These are phyloP conservation scores for Drosophila flavopinicola DNA, from an alignment of 2,888 invertebrate species.

Conservation along the genomic window DNA sequence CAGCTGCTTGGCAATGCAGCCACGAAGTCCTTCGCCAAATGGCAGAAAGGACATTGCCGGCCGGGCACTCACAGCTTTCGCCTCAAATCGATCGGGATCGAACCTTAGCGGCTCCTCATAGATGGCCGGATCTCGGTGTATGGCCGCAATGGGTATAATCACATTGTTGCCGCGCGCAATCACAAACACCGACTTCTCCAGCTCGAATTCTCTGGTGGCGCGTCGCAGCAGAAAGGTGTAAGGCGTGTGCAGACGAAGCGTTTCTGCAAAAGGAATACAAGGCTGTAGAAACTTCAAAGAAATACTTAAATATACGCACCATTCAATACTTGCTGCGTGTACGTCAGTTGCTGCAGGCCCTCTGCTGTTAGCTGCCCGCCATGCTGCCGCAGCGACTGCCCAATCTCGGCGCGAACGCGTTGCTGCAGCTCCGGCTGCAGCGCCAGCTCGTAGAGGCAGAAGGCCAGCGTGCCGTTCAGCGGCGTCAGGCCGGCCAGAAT, in stretches of 20 bases:
- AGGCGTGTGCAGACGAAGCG: constrained; percentile 85
- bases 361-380: constrained; percentile 66
- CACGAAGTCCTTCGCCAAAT: constrained; percentile 79
- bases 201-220: constrained; percentile 74
- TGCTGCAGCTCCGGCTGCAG: constrained; percentile 75
- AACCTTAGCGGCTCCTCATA: constrained; percentile 87
- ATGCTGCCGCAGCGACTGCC: constrained; percentile 49
- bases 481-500: constrained; percentile 87
- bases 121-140: constrained; percentile 86
- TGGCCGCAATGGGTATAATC: constrained; percentile 83
- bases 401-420: constrained; percentile 70
- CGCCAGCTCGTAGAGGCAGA: constrained; percentile 83
- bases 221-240: constrained; percentile 78
- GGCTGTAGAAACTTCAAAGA: neutral
- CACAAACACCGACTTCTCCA: constrained; percentile 77
- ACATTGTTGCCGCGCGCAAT: constrained; percentile 73
- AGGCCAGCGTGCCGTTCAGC: constrained; percentile 87
- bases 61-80: constrained; percentile 85
- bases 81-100: constrained; percentile 87
- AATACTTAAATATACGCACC: constrained; percentile 61
- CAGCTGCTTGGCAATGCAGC: constrained; percentile 75
- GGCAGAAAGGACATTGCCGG: constrained; percentile 82
- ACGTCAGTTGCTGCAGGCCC: constrained; percentile 68
- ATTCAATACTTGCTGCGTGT: constrained; percentile 77
- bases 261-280: constrained; percentile 80